Base-by-base conservation (phyloP, 2,797 vertebrate genomes). In the Ciconia nigra region DNA sequence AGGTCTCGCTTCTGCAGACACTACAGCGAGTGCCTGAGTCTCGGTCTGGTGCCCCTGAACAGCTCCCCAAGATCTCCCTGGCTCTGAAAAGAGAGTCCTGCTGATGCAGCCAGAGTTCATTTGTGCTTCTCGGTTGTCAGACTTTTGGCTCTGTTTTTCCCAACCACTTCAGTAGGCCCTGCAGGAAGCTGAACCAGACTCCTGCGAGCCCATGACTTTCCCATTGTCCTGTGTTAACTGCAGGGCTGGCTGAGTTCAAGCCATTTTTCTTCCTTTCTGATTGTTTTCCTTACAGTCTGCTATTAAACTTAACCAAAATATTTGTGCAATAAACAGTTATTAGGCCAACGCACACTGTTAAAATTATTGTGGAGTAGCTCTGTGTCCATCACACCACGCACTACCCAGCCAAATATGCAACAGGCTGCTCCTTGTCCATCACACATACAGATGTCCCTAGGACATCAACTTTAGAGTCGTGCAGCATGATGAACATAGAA, bases 11-110 rank as follows among this genome's bases (percentile, higher is more conserved):
- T 94, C 88, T 93, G 86, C 77, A 97, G 95, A 96, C 90, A 61
- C 80, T 90, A 24, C 69, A 84, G 65, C 0, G 15, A 96, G 77
- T 70, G 82, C 84, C 82, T 71, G 77, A 54, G 91, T 94, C 91
- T 96, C 13, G 16, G 96, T 96, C 96, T 97, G 95, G 93, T 96
- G 83, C 83, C 59, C 83, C 67, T 97, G 83, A 97, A 96, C 89
- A 97, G 95, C 96, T 94, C 91, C 90, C 83, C 95, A 86, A 87
- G 93, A 90, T 72, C 79, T 88, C 80, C 16, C 79, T 93, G 93
- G 42, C 91, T 91, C 91, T 97, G 94, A 96, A 95, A 96, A 89
- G 85, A 81, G 72, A 89, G 85, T 63, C 93, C 88, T 84, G 94
- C 95, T 97, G 88, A 69, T 93, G 86, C 90, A 94, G 94, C 83